Conservation (phyloP, 37 sponge, comb jelly and placozoan genomes). For the Spongilla lacustris region DNA sequence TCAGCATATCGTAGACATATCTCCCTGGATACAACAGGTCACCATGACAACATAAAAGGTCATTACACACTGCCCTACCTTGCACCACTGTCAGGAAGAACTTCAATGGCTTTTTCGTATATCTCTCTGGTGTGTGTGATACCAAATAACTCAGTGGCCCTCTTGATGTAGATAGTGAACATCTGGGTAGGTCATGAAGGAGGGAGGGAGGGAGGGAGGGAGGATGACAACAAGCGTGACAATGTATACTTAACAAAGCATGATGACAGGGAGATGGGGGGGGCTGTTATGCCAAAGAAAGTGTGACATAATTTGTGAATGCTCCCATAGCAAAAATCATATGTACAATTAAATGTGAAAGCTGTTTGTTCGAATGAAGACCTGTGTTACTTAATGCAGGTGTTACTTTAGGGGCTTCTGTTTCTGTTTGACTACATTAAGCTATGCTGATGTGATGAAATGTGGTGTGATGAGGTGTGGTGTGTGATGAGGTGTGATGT, state of each 20-base stretch:
- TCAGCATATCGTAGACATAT: constrained; percentile 92
- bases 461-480: too few relatives aligned
- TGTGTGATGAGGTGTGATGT: too few relatives aligned
- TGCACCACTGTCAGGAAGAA: constrained; percentile 83
- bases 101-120: constrained; percentile 95
- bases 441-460: not conserved
- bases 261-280: too few relatives aligned
- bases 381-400: too few relatives aligned
- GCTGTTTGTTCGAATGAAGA: too few relatives aligned
- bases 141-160: constrained; percentile 91
- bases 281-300: too few relatives aligned
- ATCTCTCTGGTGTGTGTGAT: constrained; percentile 96
- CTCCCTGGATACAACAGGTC: constrained; percentile 38
- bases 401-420: too few relatives aligned
- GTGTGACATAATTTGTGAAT: too few relatives aligned
- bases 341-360: too few relatives aligned
- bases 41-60: not conserved
- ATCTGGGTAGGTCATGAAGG: constrained; percentile 59
- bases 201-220: not conserved
- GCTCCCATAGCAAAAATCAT: too few relatives aligned
- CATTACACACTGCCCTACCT: constrained; percentile 21
- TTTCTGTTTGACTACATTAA: not conserved
- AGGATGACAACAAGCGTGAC: not conserved
- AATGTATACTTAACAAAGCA: too few relatives aligned
- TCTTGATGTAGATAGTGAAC: constrained; percentile 93